Conservation (phyloP, 2,797 vertebrate genomes). For the Potorous gilbertii region DNA sequence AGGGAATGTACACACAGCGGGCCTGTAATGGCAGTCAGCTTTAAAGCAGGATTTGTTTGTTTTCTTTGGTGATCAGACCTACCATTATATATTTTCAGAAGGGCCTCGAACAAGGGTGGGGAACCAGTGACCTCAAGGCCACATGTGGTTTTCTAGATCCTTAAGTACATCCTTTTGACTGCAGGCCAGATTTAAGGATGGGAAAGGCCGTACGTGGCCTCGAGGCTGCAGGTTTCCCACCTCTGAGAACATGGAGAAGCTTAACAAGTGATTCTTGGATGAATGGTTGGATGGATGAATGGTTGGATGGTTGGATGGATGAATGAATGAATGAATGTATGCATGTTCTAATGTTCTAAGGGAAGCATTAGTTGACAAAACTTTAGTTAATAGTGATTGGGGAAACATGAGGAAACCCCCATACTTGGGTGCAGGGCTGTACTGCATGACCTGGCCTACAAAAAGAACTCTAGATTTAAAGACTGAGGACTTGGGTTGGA, state of each 20-base stretch:
- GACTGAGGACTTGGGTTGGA: background rate
- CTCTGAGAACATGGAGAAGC: background rate
- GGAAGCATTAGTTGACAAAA: background rate
- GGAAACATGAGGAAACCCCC: background rate
- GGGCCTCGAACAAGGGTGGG: background rate
- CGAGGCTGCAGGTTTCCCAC: no score
- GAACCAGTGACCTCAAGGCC: no score
- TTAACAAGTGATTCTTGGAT: background rate
- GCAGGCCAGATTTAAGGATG: no score
- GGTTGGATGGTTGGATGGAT: background rate
- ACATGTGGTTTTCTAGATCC: no score
- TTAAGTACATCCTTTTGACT: no score
- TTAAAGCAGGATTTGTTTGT: background rate
- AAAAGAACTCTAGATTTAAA: background rate
- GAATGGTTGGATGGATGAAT: no score
- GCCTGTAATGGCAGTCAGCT: background rate
- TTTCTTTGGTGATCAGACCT: background rate
- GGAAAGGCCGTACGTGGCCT: no score
- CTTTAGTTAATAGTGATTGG: background rate
- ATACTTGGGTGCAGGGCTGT: background rate
- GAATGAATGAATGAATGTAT: background rate
- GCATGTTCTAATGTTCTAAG: background rate
- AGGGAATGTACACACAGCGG: background rate
- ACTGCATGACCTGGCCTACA: accelerated
- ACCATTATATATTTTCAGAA: background rate